Percentiles rank a stretch among this genome's conserved stretches.
These are phyloP conservation scores for Drosophila anceps DNA, from an alignment of 2,888 invertebrate species.

Conservation along the genomic window DNA sequence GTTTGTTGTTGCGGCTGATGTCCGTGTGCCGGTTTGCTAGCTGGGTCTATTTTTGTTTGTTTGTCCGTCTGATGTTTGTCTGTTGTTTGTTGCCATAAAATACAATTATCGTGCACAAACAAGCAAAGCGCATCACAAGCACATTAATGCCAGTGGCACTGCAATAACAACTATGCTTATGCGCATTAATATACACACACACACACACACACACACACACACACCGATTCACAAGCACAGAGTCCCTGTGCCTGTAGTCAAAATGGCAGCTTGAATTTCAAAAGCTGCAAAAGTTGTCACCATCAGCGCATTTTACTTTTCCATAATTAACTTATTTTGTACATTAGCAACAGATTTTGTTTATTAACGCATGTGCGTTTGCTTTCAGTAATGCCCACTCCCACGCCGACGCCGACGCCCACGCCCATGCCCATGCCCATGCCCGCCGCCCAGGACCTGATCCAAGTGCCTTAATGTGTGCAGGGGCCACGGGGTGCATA, in stretches of 20 bases:
- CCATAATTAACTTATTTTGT: slow-evolving; percentile 78
- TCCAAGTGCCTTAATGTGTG: slow-evolving; percentile 51
- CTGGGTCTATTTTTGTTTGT: slow-evolving; percentile 17
- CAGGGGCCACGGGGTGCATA: slow-evolving; percentile 59
- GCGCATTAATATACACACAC: slow-evolving; percentile 6
- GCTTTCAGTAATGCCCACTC: slow-evolving; percentile 40
- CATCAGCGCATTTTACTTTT: slow-evolving; percentile 59
- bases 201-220: background rate
- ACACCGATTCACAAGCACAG: background rate
- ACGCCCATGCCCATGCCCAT: background rate
- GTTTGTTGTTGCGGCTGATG: slow-evolving; percentile 20
- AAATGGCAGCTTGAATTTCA: slow-evolving; percentile 49
- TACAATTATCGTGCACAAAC: slow-evolving; percentile 63
- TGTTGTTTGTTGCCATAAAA: slow-evolving; percentile 49
- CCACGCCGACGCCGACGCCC: background rate
- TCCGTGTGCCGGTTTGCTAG: slow-evolving; percentile 7
- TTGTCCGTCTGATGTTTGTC: slow-evolving; percentile 37
- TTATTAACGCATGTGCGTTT: slow-evolving; percentile 74
- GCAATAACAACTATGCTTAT: slow-evolving; percentile 8
- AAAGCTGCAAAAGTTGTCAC: slow-evolving; percentile 65
- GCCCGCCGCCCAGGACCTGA: slow-evolving; percentile 6
- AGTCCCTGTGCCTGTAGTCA: background rate
- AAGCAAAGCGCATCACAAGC: slow-evolving; percentile 29
- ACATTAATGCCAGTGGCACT: slow-evolving; percentile 33
- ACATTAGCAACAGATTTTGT: slow-evolving; percentile 80